phyloP scores from a whole-genome alignment of 2,888 invertebrate species.

The Hirudinaria manillensis region DNA sequence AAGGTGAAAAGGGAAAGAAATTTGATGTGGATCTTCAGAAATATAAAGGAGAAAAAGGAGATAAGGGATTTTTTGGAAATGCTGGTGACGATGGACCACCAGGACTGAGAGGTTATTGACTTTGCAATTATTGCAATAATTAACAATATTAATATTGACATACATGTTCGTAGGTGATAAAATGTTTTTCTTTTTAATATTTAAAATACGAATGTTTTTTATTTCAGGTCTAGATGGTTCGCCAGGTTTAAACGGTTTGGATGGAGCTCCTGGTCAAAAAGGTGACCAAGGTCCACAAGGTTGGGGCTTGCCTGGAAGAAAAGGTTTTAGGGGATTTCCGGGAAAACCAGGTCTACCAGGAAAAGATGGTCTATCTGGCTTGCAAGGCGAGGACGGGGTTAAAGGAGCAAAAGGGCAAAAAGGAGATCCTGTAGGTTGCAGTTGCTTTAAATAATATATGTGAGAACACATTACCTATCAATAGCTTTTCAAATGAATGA shows the following conservation, averaged over 20 bases:
- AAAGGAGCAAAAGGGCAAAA: conserved; percentile 36
- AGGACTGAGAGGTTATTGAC: not conserved
- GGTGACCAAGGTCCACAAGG: not conserved
- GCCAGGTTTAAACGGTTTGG: not conserved
- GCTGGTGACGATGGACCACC: not conserved
- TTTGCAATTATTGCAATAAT: no score
- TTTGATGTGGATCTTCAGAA: no score
- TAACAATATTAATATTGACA: no score
- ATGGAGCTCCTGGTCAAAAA: not conserved
- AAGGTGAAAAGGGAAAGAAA: no score
- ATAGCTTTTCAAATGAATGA: not conserved
- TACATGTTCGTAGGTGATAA: no score
- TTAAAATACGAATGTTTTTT: no score
- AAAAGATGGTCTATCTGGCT: not conserved
- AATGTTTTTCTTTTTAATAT: no score
- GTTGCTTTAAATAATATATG: not conserved
- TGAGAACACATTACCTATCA: not conserved
- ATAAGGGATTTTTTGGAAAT: no score
- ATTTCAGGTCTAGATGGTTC: not conserved
- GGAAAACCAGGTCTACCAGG: conserved; percentile 1
- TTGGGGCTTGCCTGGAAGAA: not conserved
- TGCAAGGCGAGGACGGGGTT: conserved; percentile 29
- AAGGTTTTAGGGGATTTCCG: no score
- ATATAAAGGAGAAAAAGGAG: no score
- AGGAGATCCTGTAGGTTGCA: conserved; percentile 33